These are phyloP conservation scores for Protodeltote pygarga DNA, from an alignment of 2,888 invertebrate genomes.

Conservation along the genomic window DNA sequence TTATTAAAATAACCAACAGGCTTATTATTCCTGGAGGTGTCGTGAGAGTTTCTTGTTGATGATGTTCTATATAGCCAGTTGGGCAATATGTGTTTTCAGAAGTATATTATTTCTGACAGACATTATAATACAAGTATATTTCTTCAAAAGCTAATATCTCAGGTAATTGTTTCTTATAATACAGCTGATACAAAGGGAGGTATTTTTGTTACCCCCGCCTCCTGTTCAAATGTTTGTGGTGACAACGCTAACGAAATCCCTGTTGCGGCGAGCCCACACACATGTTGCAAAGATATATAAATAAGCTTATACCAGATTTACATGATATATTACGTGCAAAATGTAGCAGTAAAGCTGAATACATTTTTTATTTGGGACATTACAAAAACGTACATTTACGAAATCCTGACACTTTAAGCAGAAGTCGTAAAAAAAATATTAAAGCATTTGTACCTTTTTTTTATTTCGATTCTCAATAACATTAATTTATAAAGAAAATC, in stretches of 20 bases:
- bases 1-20: constrained; percentile 18
- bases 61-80: neutral
- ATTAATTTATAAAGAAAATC: too few species aligned
- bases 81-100: too few species aligned
- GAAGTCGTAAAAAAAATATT: too few species aligned
- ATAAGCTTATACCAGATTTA: constrained; percentile 52
- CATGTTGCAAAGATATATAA: constrained; percentile 53
- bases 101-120: too few species aligned
- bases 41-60: neutral
- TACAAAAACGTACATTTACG: constrained; percentile 9
- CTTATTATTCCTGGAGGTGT: constrained; percentile 8
- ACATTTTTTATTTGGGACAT: constrained; percentile 20
- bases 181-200: constrained; percentile 33
- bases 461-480: too few species aligned
- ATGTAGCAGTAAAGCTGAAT: constrained; percentile 39
- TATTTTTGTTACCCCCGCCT: constrained; percentile 38
- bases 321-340: constrained; percentile 50
- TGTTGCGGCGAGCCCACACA: constrained; percentile 46
- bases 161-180: constrained; percentile 42
- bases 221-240: constrained; percentile 56
- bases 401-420: neutral
- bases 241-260: constrained; percentile 52
- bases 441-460: too few species aligned
- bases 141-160: constrained; percentile 4
- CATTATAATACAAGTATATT: too few species aligned